Evolutionary conservation across 2,888 invertebrate genomes (phyloP), one percentile per base, ranked within the genome.

Genomic region (Hypercompe scribonia): DNA sequence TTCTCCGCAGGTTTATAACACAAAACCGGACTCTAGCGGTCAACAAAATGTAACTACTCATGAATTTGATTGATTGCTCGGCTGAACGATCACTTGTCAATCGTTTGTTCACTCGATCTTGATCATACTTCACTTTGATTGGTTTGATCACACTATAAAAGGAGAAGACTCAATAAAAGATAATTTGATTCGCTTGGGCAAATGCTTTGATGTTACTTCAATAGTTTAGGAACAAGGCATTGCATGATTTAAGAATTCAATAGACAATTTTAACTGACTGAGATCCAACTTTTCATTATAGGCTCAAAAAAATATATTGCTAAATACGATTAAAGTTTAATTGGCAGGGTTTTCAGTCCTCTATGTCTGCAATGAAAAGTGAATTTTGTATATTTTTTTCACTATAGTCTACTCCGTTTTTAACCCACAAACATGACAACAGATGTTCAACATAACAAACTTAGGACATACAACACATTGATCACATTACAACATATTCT

Each of bases 1-100:
- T 92, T 95, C 92, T 95, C 93, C 95, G 92, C 96, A 96, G 96
- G 96, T 96, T 94, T 96, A 96, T 96, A 95, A 95, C 94, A 94
- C 95, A 94, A 96, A 96, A 95, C 91, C 95, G 96, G 96, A 96
- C 90, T 92, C 96, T 94, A 95, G 93, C 94, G 96, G 95, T 93
- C 95, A 96, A 94, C 93, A 91, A 94, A 95, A 96, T 94, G 96
- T 96, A 96, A 96, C 93, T 96, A 96, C 93, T 93, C 88, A 92
- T 90, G 73, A 90, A 87, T 89, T 90, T 90, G 89, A 89, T 92
- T 92, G 89, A 91, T 91, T 93, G 93, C 92, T 94, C 94, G 89
- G 94, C 95, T 94, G 92, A 91, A 92, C 91, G 88, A 91, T 95
- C 95, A 95, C 94, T 92, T 92, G 89, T 84, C 90, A 91, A 90